These are phyloP conservation scores for Atethmia centrago DNA, from an alignment of 2,888 invertebrate species.

Conservation along the genomic window DNA sequence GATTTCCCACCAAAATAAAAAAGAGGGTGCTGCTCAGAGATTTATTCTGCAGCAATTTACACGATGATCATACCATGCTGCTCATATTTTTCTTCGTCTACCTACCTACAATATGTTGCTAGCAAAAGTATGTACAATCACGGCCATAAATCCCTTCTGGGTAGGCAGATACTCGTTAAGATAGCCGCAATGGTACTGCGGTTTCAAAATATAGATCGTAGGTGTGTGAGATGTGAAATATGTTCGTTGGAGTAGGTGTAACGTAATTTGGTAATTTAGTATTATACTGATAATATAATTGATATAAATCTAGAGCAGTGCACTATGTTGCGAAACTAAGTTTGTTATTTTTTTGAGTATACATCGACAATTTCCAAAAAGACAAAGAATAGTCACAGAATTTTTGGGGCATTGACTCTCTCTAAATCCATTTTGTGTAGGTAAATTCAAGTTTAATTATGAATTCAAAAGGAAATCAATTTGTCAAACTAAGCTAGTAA, in stretches of 20 bases:
- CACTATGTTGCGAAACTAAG: not conserved
- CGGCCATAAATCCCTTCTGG: constrained; percentile 49
- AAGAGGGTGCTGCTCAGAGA: not conserved
- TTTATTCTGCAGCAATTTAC: not conserved
- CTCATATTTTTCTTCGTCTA: not conserved
- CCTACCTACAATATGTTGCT: not conserved
- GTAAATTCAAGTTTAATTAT: constrained; percentile 11
- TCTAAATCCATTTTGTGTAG: constrained; percentile 20
- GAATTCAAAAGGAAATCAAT: constrained; percentile 16
- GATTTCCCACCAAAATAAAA: too few species aligned
- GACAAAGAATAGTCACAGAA: not conserved
- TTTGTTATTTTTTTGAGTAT: not conserved
- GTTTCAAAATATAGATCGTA: constrained; percentile 50
- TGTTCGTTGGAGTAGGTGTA: constrained; percentile 35
- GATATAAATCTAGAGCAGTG: constrained; percentile 6
- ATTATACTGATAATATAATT: constrained; percentile 24
- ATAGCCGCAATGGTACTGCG: constrained; percentile 43
- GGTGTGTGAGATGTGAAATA: constrained; percentile 47
- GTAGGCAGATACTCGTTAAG: constrained; percentile 56
- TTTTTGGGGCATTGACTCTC: constrained; percentile 17
- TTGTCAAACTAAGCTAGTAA: not conserved
- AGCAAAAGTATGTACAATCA: constrained; percentile 32
- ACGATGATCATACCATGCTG: not conserved
- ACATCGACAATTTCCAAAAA: not conserved
- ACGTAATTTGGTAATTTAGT: constrained; percentile 36